Percentiles rank a stretch among this genome's conserved stretches.
Conservation (phyloP, 2,888 invertebrate genomes). For the Lasioglossum leucozonium region DNA sequence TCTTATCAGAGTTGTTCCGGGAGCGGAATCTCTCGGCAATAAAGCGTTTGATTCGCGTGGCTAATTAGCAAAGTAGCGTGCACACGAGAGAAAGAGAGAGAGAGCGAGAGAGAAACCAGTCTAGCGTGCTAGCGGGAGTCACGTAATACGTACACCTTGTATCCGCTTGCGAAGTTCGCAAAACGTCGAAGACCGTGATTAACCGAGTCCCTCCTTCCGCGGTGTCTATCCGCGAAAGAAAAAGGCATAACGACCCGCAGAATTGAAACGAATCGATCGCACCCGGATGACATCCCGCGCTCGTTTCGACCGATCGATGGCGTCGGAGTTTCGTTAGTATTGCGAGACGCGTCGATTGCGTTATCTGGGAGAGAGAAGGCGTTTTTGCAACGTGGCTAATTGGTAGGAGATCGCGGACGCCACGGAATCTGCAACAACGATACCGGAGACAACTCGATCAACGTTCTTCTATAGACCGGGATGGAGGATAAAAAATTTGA, state of each 20-base stretch:
- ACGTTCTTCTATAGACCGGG: background rate
- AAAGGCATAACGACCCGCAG: background rate
- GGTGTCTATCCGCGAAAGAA: background rate
- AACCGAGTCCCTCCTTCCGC: background rate
- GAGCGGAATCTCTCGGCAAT: background rate
- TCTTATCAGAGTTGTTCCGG: background rate
- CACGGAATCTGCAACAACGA: background rate
- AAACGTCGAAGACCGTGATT: background rate
- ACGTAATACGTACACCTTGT: background rate
- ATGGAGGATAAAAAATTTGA: background rate
- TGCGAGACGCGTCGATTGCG: background rate
- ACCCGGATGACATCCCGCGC: background rate
- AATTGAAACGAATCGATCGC: background rate
- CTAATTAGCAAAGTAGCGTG: background rate
- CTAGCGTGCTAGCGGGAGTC: background rate
- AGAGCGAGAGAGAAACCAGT: background rate
- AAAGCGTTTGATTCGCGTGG: background rate
- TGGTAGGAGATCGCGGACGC: background rate
- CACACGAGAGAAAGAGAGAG: background rate
- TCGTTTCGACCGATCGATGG: background rate
- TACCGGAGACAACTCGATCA: background rate
- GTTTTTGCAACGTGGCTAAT: slow-evolving; percentile 8
- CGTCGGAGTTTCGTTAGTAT: background rate
- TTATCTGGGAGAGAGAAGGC: background rate
- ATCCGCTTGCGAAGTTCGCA: background rate